Evolutionary conservation across 35 echinoderm and acorn worm genomes (phyloP), one percentile per base, ranked within the genome.

Genomic region (Diadema setosum): DNA sequence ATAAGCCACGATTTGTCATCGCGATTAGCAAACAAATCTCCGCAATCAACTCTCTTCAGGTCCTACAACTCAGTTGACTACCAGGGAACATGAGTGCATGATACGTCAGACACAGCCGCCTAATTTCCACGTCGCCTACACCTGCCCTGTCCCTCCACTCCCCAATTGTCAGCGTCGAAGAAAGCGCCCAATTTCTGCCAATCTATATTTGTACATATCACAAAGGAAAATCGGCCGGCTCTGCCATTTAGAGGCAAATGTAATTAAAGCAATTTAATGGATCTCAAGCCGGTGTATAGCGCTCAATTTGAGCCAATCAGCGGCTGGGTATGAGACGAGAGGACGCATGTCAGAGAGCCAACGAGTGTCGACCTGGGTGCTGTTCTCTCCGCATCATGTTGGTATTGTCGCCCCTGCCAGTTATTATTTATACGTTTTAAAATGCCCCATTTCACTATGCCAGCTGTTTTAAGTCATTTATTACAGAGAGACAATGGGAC

Each of bases 371-470:
- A 44, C 9, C 48, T 52, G 48, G 40, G 35, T 24, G 73, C 7
- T 78, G 29, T 41, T 78, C 2, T 15, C 27, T 21, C 11, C 73
- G 73, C 44, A 36, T 41, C 73, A 26, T 78, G 27, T 78, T 44
- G 44, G 73, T 20, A 78, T 78, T 78, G 73, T 78, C 73, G 73
- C 73, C 37, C 73, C 73, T 42, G 73, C 73, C 73, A 78, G 73
- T 78, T 78, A 78, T 78, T 78, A 78, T 78, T 78, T 78, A 78
- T 78, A 78, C 73, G 73, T 78, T 78, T 78, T 78, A 78, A 78
- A 78, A 78, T 78, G 73, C 73, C 73, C 73, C 73, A 78, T 78
- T 78, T 78, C 36, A 36, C 73, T 41, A 78, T 78, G 73, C 73
- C 73, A 78, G 73, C 73, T 78, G 73, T 78, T 78, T 78, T 78